Evolutionary conservation across 2,797 vertebrate genomes (phyloP).

Genomic region (Falco naumanni): DNA sequence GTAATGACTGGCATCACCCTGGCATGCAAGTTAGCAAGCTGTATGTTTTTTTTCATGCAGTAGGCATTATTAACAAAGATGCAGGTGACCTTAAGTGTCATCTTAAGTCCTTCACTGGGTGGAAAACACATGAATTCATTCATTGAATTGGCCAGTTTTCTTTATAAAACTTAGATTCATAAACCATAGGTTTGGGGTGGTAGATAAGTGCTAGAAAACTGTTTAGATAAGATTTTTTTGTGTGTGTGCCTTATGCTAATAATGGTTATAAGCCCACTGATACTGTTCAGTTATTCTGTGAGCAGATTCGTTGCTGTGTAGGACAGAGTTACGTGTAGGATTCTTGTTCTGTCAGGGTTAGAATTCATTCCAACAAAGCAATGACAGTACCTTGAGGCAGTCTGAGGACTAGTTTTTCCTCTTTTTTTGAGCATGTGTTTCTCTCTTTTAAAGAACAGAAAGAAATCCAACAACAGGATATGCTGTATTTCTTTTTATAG

Average conservation of each 20-base stretch:
- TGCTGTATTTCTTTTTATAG: background rate
- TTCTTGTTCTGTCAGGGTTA: background rate
- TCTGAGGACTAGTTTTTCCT: background rate
- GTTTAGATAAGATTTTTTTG: background rate
- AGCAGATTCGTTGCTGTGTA: background rate
- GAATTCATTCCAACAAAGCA: background rate
- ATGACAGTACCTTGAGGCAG: background rate
- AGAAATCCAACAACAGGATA: background rate
- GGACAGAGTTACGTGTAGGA: rapidly evolving
- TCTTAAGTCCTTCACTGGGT: background rate
- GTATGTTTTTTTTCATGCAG: background rate
- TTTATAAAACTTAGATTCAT: background rate
- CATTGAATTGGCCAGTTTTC: background rate
- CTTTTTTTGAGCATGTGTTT: background rate
- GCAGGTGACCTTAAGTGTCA: background rate
- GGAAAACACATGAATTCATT: background rate
- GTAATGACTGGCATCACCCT: background rate
- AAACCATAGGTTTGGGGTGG: background rate
- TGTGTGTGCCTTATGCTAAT: background rate
- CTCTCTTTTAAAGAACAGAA: background rate
- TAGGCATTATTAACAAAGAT: background rate
- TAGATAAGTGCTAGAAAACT: background rate
- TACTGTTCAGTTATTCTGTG: background rate
- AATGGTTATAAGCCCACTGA: background rate
- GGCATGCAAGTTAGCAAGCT: background rate